Percentiles rank a stretch among this genome's conserved stretches.
Evolutionary conservation across 2,888 invertebrate genomes (phyloP).

Genomic region (Neoascia interrupta): DNA sequence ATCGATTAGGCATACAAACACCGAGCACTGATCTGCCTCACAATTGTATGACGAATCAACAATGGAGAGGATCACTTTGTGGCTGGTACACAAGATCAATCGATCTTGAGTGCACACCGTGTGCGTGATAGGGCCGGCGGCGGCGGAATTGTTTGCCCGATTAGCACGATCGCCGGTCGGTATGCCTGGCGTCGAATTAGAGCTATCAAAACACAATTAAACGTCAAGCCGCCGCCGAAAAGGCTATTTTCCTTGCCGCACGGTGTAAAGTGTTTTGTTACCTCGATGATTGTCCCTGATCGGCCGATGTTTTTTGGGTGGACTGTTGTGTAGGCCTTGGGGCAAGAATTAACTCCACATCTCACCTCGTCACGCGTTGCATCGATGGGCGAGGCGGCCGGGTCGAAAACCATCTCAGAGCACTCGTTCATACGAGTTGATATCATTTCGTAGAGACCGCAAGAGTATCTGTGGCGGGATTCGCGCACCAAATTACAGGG

Average conservation of each 20-base stretch:
- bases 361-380: slow-evolving; percentile 63
- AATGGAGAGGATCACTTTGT: slow-evolving; percentile 49
- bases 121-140: slow-evolving; percentile 65
- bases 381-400: neutral
- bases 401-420: neutral
- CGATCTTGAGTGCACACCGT: slow-evolving; percentile 59
- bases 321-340: slow-evolving; percentile 35
- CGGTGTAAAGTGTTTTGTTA: slow-evolving; percentile 68
- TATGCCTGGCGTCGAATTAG: slow-evolving; percentile 67
- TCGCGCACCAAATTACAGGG: slow-evolving; percentile 69
- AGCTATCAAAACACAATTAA: slow-evolving; percentile 70
- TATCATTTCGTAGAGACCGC: slow-evolving; percentile 58
- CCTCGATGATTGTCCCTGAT: slow-evolving; percentile 67
- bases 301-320: slow-evolving; percentile 41
- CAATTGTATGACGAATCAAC: slow-evolving; percentile 68
- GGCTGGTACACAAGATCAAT: slow-evolving; percentile 44
- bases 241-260: slow-evolving; percentile 12
- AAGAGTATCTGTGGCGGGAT: slow-evolving; percentile 48
- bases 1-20: slow-evolving; percentile 52
- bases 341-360: slow-evolving; percentile 66
- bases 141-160: slow-evolving; percentile 43
- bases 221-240: slow-evolving; percentile 56
- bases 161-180: slow-evolving; percentile 63
- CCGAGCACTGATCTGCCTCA: slow-evolving; percentile 29
- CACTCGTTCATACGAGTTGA: slow-evolving; percentile 45